Percentiles rank a stretch among this genome's conserved stretches.
phyloP scores from a whole-genome alignment of 1,140 invertebrate genomes.

The Thalassaphorura encarpata region DNA sequence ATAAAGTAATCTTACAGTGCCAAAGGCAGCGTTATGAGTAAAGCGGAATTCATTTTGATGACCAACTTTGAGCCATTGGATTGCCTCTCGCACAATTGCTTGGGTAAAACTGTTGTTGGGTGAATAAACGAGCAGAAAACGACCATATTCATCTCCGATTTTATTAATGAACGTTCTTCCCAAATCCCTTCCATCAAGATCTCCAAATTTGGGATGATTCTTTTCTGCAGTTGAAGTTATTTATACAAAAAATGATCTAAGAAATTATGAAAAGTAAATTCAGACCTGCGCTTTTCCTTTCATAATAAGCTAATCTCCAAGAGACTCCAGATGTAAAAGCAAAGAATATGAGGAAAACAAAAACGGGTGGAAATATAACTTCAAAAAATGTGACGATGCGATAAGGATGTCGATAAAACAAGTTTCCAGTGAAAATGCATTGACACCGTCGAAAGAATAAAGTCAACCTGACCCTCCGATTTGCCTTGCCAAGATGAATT shows the following conservation, averaged over 20 bases:
- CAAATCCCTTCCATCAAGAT: not conserved
- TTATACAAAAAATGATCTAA: not conserved
- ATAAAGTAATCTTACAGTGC: not conserved
- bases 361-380: not conserved
- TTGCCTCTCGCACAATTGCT: too few relatives aligned
- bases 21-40: too few relatives aligned
- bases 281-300: not conserved
- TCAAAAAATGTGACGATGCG: not conserved
- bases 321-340: not conserved
- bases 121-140: not conserved
- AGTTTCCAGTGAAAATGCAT: not conserved
- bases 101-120: not conserved
- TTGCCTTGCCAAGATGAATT: too few relatives aligned
- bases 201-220: not conserved
- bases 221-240: not conserved
- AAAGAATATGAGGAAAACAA: not conserved
- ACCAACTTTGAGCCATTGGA: too few relatives aligned
- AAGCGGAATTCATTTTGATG: too few relatives aligned
- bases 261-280: not conserved
- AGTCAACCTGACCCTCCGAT: too few relatives aligned
- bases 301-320: not conserved
- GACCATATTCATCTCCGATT: not conserved
- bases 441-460: not conserved
- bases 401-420: not conserved
- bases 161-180: not conserved